Evolutionary conservation across 2,888 invertebrate species (phyloP).

Genomic region (Drosophila ustulata): DNA sequence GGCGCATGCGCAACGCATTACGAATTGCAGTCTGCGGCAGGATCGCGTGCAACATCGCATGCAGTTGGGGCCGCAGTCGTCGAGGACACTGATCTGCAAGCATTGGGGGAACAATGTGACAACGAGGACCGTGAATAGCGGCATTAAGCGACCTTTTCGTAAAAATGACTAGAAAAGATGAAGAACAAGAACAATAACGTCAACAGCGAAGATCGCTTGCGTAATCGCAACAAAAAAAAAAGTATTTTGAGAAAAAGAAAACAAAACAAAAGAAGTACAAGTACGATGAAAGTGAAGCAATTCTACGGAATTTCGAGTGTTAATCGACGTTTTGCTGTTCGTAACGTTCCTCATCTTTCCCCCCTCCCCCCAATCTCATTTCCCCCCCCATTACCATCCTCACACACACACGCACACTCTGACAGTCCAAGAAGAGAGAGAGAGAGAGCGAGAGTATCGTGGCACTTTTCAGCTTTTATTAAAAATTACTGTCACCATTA

Average conservation of each 20-base stretch:
- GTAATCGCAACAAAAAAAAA: neutral
- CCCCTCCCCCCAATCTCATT: neutral
- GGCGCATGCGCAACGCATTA: slow-evolving; percentile 50
- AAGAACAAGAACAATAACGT: neutral
- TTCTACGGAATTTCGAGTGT: slow-evolving; percentile 14
- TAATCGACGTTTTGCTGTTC: slow-evolving; percentile 13
- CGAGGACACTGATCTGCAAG: slow-evolving; percentile 36
- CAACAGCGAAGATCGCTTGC: neutral
- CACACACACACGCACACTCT: neutral
- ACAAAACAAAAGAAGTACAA: neutral
- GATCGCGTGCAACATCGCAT: slow-evolving; percentile 43
- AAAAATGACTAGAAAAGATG: slow-evolving; percentile 6
- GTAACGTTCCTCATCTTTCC: slow-evolving; percentile 2
- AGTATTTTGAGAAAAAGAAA: neutral
- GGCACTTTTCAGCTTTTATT: slow-evolving; percentile 60
- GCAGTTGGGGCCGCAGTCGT: slow-evolving; percentile 28
- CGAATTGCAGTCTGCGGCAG: slow-evolving; percentile 39
- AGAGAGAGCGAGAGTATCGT: slow-evolving; percentile 12
- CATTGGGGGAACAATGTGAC: slow-evolving; percentile 32
- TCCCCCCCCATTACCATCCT: neutral
- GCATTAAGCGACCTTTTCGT: slow-evolving; percentile 1
- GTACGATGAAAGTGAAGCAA: slow-evolving; percentile 17
- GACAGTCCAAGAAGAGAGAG: neutral
- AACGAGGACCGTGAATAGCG: neutral
- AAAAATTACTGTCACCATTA: slow-evolving; percentile 76